These are phyloP conservation scores for Harpagus bidentatus DNA, from an alignment of 2,113 vertebrate genomes.

Conservation along the genomic window DNA sequence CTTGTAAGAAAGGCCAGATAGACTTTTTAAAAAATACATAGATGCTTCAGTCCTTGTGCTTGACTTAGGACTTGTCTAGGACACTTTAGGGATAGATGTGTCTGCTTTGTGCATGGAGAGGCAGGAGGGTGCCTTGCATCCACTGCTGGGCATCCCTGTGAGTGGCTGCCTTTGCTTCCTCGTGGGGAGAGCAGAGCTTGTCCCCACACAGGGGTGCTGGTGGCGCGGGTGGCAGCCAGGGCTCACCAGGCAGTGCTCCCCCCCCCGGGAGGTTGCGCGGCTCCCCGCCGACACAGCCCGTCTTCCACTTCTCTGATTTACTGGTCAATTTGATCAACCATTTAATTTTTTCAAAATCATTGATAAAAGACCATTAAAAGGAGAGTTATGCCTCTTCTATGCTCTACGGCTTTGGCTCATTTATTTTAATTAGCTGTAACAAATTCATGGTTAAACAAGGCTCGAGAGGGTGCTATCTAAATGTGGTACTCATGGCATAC, in stretches of 20 bases:
- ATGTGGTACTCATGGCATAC: slow-evolving; percentile 12
- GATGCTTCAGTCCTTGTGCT: neutral
- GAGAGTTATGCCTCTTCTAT: slow-evolving; percentile 4
- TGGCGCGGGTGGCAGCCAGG: neutral
- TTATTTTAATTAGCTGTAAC: slow-evolving; percentile 58
- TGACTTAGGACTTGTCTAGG: neutral
- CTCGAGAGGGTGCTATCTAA: slow-evolving; percentile 37
- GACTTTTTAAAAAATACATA: neutral
- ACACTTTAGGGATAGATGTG: neutral
- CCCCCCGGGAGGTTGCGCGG: accelerated
- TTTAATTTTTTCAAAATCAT: slow-evolving; percentile 45
- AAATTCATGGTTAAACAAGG: slow-evolving; percentile 56
- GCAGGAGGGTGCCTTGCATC: neutral
- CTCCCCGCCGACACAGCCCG: accelerated
- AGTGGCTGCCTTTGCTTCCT: neutral
- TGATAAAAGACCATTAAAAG: slow-evolving; percentile 25
- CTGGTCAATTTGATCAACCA: neutral
- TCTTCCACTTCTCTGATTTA: neutral
- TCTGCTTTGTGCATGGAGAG: neutral
- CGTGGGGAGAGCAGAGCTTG: accelerated
- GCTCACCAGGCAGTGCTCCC: neutral
- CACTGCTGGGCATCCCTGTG: no score
- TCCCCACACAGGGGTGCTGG: neutral
- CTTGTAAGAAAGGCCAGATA: neutral
- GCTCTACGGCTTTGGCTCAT: slow-evolving; percentile 7